Evolutionary conservation across 1,140 invertebrate genomes (phyloP).

Genomic region (Brachionus calyciflorus): DNA sequence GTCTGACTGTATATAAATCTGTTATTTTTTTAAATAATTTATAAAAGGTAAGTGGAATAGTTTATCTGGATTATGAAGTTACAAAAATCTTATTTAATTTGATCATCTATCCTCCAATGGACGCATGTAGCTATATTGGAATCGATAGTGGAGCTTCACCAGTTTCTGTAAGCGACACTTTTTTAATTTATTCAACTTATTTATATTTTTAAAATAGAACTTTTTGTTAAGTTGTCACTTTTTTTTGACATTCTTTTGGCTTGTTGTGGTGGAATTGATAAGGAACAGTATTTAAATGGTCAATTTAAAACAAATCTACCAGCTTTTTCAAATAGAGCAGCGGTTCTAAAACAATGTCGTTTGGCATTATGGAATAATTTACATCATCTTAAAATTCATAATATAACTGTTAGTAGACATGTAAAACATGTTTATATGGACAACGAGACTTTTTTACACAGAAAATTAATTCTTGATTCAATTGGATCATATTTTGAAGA

Average conservation of each 20-base stretch:
- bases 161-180: constrained; percentile 57
- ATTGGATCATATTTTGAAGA: neutral
- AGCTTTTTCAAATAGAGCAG: constrained; percentile 44
- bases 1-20: neutral
- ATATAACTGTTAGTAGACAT: neutral
- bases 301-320: constrained; percentile 15
- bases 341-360: constrained; percentile 49
- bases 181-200: neutral
- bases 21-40: neutral
- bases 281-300: constrained; percentile 57
- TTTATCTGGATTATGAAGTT: constrained; percentile 42
- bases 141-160: constrained; percentile 62
- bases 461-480: neutral
- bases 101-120: constrained; percentile 57
- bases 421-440: constrained; percentile 13
- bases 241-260: constrained; percentile 63
- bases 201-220: constrained; percentile 4
- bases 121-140: constrained; percentile 64
- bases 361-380: constrained; percentile 57
- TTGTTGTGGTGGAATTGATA: constrained; percentile 57
- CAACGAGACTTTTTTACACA: constrained; percentile 9
- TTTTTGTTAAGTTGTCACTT: constrained; percentile 59
- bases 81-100: constrained; percentile 7
- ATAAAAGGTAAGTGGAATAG: constrained; percentile 29
- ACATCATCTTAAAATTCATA: constrained; percentile 51